These are phyloP conservation scores for Arizona elegans DNA, from an alignment of 2,113 vertebrate genomes.

Conservation along the genomic window DNA sequence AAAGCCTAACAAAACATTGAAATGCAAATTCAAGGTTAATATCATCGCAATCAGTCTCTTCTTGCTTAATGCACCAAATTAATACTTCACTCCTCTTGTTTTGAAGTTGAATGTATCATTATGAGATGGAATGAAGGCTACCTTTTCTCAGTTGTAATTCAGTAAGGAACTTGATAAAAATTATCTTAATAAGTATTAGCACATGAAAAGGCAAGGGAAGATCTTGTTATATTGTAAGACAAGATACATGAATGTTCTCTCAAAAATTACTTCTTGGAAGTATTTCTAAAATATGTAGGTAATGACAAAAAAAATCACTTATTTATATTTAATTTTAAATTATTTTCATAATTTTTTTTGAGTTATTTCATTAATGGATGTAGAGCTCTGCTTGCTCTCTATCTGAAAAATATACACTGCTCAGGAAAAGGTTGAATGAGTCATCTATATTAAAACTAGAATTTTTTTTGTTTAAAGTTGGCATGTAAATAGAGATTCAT, in stretches of 20 bases:
- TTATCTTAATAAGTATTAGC: conserved; percentile 1
- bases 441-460: background rate
- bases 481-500: background rate
- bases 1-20: background rate
- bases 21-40: background rate
- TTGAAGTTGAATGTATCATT: conserved; percentile 22
- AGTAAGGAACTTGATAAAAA: background rate
- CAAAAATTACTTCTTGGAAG: background rate
- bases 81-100: background rate
- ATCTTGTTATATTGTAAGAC: background rate
- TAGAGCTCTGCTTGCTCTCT: background rate
- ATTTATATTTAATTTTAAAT: conserved; percentile 3
- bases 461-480: background rate
- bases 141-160: conserved; percentile 9
- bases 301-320: conserved; percentile 5
- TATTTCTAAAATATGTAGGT: conserved; percentile 16
- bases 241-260: background rate
- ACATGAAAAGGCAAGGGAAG: background rate
- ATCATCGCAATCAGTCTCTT: background rate
- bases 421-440: background rate
- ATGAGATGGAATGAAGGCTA: background rate
- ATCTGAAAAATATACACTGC: background rate
- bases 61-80: background rate
- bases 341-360: background rate
- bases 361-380: background rate